Evolutionary conservation across 2,113 vertebrate genomes (phyloP).

Genomic region (Peromyscus leucopus): DNA sequence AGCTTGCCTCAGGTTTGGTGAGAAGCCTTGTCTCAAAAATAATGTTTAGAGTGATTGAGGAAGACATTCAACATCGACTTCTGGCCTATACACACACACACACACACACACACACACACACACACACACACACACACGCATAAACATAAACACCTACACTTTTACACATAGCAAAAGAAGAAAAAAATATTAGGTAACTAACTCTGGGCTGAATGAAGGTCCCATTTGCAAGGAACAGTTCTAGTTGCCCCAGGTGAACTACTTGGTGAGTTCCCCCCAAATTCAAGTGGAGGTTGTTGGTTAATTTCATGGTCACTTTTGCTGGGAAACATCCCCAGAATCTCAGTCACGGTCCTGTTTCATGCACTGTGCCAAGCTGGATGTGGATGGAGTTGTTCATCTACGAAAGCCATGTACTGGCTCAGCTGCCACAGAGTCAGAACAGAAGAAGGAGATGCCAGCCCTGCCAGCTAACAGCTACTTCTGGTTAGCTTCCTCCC

Average conservation of each 20-base stretch:
- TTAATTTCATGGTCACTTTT: neutral
- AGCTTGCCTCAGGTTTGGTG: neutral
- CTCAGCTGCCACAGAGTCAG: neutral
- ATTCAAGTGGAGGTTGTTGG: neutral
- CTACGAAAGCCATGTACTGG: rapidly evolving
- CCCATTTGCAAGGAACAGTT: neutral
- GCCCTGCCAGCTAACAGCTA: neutral
- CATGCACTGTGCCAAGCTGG: neutral
- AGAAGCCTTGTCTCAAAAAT: neutral
- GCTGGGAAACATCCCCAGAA: neutral
- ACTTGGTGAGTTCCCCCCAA: neutral
- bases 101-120: neutral
- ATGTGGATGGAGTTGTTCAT: neutral
- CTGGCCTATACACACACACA: neutral
- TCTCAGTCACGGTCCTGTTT: neutral
- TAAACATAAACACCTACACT: neutral
- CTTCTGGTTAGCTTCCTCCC: neutral
- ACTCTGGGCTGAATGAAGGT: neutral
- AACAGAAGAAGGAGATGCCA: neutral
- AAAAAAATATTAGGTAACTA: neutral
- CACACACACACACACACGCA: neutral
- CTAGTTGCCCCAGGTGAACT: neutral
- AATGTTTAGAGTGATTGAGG: neutral
- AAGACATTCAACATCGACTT: neutral
- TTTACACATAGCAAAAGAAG: neutral